Evolutionary conservation across 2,888 invertebrate species (phyloP).

Genomic region (Euzetes globulus): DNA sequence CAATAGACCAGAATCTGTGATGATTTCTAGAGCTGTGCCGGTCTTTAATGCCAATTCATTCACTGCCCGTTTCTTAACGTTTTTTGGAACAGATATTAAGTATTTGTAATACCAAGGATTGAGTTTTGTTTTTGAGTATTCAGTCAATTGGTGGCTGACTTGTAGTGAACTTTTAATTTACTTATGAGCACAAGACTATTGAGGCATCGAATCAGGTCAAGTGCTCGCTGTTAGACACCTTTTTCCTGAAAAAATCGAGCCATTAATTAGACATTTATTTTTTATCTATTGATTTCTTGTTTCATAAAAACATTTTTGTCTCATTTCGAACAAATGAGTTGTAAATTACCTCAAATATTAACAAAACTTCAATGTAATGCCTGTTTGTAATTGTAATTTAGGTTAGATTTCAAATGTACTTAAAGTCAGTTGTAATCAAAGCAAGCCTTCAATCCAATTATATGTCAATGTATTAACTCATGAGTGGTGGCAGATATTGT

Average conservation of each 20-base stretch:
- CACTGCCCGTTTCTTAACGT: background rate
- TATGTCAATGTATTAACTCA: background rate
- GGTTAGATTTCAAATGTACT: background rate
- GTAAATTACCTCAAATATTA: background rate
- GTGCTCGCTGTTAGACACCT: background rate
- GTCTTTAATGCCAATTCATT: background rate
- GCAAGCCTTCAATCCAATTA: background rate
- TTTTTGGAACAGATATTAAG: too few relatives aligned
- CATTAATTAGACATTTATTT: background rate
- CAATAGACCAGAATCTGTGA: background rate
- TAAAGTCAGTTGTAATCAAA: background rate
- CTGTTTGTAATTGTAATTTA: slow-evolving; percentile 9
- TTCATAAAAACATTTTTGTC: background rate
- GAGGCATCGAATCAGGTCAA: background rate
- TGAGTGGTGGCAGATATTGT: background rate
- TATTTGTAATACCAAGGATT: too few relatives aligned
- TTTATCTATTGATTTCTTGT: background rate
- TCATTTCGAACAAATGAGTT: background rate
- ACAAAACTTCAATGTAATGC: background rate
- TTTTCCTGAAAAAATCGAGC: background rate
- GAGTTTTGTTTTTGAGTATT: too few relatives aligned
- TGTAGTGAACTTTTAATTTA: background rate
- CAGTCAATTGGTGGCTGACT: background rate
- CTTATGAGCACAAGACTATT: background rate
- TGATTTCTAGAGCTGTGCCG: background rate